These are phyloP conservation scores for Cebidichthys violaceus DNA, from an alignment of 2,113 vertebrate genomes.

Conservation along the genomic window DNA sequence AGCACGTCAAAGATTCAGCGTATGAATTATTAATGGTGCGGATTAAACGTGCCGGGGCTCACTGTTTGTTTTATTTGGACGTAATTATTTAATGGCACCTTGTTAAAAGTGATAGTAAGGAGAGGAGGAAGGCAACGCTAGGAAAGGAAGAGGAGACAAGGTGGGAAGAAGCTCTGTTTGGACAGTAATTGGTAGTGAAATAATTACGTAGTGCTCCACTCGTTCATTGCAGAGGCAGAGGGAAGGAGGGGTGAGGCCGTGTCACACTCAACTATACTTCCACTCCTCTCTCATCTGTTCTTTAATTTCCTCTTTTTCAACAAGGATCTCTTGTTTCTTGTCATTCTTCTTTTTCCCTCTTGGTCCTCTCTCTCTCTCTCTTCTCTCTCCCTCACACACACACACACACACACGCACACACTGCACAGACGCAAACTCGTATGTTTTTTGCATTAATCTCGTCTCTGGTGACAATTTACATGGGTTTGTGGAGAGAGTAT, in stretches of 20 bases:
- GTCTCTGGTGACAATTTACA: slow-evolving; percentile 52
- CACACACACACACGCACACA: neutral
- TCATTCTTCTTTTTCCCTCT: neutral
- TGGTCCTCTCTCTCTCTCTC: neutral
- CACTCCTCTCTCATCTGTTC: slow-evolving; percentile 32
- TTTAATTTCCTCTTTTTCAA: slow-evolving; percentile 15
- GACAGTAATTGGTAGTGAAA: slow-evolving; percentile 69
- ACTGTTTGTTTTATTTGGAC: slow-evolving; percentile 79
- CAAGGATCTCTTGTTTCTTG: neutral
- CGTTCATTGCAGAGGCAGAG: slow-evolving; percentile 27
- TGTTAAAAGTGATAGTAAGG: slow-evolving; percentile 70
- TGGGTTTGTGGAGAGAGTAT: slow-evolving; percentile 43
- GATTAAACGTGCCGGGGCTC: slow-evolving; percentile 70
- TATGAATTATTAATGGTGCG: slow-evolving; percentile 80
- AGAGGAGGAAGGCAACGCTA: slow-evolving; percentile 7
- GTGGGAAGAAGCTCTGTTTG: slow-evolving; percentile 59
- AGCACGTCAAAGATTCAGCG: slow-evolving; percentile 61
- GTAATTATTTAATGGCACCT: slow-evolving; percentile 78
- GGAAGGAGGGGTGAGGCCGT: slow-evolving; percentile 17
- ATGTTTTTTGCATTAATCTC: slow-evolving; percentile 47
- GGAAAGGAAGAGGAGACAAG: slow-evolving; percentile 27
- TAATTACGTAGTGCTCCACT: slow-evolving; percentile 63
- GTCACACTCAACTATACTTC: slow-evolving; percentile 17
- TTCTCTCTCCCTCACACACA: neutral
- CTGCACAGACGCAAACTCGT: neutral